Conservation (phyloP, 2,888 invertebrate species). For the Trissoscelio sp. region DNA sequence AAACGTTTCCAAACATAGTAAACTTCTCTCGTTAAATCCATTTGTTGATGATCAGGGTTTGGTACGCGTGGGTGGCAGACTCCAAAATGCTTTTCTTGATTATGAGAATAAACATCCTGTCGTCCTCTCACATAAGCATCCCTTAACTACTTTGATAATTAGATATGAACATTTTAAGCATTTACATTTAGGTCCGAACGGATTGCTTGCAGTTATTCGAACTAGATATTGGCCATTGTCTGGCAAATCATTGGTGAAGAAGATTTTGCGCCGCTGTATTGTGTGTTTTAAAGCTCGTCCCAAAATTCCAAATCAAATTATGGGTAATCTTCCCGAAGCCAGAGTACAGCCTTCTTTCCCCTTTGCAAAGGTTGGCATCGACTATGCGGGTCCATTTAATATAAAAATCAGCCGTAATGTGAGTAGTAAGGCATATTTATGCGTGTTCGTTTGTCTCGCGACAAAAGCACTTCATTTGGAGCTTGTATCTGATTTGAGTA, state of each 20-base stretch:
- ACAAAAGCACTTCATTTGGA: neutral
- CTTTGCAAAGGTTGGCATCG: conserved; percentile 65
- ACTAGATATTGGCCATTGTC: conserved; percentile 59
- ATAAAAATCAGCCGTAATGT: conserved; percentile 5
- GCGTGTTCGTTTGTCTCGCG: neutral
- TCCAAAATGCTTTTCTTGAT: conserved; percentile 15
- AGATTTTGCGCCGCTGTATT: neutral
- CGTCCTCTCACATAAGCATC: conserved; percentile 33
- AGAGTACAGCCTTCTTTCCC: conserved; percentile 63
- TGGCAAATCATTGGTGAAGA: conserved; percentile 8
- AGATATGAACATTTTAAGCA: conserved; percentile 25
- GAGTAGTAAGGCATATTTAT: neutral
- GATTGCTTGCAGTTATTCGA: conserved; percentile 33
- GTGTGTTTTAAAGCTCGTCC: neutral
- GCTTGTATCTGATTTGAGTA: neutral
- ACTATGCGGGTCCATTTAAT: conserved; percentile 38
- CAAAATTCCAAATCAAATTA: conserved; percentile 15
- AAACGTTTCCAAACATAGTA: too few species aligned
- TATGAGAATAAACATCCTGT: conserved; percentile 31
- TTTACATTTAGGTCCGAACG: conserved; percentile 49
- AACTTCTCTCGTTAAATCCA: conserved; percentile 7
- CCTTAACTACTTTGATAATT: conserved; percentile 27
- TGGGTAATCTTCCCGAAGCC: conserved; percentile 59
- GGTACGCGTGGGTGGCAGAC: conserved; percentile 19
- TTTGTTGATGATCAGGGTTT: conserved; percentile 24